Evolutionary conservation across 2,888 invertebrate genomes (phyloP), one percentile per base, ranked within the genome.

Genomic region (Hirudinaria manillensis): DNA sequence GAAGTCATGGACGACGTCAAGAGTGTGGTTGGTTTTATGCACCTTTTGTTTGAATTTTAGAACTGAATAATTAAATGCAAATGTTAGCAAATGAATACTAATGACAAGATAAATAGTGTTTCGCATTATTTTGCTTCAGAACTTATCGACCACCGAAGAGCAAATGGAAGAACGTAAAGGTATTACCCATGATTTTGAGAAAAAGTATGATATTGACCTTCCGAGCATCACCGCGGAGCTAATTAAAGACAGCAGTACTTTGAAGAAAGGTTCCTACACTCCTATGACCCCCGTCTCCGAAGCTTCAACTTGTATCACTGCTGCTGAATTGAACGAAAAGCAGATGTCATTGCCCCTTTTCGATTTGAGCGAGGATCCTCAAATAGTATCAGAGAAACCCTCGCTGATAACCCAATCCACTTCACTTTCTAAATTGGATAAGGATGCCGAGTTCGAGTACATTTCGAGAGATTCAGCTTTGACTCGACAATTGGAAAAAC

Each of bases 231-330:
- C 61, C 19, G 61, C 24, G 1, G 24, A 10, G 13, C 24, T 61
- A 16, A 61, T n/a, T 24, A 61, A 29, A 61, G 61, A 61, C 61
- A 2, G 1, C 21, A n/a, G 29, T 6, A 61, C 61, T 61, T 7
- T 7, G 7, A 29, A 61, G 61, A 61, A 61, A 29, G 29, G 61
- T 61, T 61, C 61, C 24, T 61, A 61, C 10, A 29, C 61, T 29
- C 61, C 61, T 10, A 61, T 61, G 61, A 27, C 61, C n/a, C 61
- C 61, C 29, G 29, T 27, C n/a, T 61, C 61, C 29, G 61, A 61
- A 27, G 61, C 29, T 29, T 61, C 61, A 10, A 29, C 61, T 27
- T 61, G 21, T 19, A 29, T 29, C 29, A 27, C 61, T 61, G 61
- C 61, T 61, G 61, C 24, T 13, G 61, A 61, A 19, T 10, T 61